These are phyloP conservation scores for Caloenas nicobarica DNA, from an alignment of 2,113 vertebrate species.

Conservation along the genomic window DNA sequence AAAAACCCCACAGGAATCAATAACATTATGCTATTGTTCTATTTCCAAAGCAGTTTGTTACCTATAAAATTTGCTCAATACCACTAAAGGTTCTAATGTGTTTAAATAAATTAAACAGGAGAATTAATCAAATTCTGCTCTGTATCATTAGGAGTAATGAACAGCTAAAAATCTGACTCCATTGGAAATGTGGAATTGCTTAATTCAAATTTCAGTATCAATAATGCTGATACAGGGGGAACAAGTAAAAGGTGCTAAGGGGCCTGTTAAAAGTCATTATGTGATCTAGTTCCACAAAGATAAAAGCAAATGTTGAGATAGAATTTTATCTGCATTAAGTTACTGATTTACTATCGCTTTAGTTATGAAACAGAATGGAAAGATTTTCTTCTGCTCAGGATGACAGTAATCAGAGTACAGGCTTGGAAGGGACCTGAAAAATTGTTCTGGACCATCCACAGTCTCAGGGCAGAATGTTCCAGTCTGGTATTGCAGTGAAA, in stretches of 20 bases:
- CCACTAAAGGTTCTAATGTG: not conserved
- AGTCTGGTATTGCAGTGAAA: not conserved
- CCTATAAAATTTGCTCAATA: not conserved
- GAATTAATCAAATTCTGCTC: constrained; percentile 65
- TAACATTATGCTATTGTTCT: not conserved
- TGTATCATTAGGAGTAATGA: constrained; percentile 55
- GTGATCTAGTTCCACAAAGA: not conserved
- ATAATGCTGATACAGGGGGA: not conserved
- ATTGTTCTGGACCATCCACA: not conserved
- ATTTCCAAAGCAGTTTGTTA: constrained; percentile 30
- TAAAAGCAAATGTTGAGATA: not conserved
- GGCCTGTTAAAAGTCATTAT: not conserved
- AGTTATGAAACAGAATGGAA: not conserved
- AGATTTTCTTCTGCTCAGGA: not conserved
- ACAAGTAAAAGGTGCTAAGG: constrained; percentile 4
- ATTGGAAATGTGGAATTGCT: constrained; percentile 34
- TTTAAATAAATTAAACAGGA: constrained; percentile 61
- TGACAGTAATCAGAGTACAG: not conserved
- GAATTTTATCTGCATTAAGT: not conserved
- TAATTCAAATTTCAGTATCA: constrained; percentile 38
- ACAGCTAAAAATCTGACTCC: constrained; percentile 38
- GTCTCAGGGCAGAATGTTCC: not conserved
- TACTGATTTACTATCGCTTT: not conserved
- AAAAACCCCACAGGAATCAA: not conserved
- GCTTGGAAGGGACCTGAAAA: not conserved